Conservation (phyloP, 2,888 invertebrate genomes). For the Trilocha varians region DNA sequence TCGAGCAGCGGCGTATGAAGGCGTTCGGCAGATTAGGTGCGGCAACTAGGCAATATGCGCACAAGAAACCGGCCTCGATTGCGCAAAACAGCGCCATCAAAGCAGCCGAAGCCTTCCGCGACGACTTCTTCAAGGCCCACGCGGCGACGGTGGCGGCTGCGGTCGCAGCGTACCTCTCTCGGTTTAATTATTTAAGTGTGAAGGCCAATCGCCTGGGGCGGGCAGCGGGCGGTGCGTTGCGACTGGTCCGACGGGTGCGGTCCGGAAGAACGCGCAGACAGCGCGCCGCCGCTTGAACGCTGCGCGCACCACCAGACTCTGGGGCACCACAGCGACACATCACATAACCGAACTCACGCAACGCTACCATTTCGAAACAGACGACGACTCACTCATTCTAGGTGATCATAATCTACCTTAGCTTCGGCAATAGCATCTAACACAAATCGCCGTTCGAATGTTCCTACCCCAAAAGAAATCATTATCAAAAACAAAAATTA, state of each 20-base stretch:
- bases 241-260: slow-evolving; percentile 70
- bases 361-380: slow-evolving; percentile 66
- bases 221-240: slow-evolving; percentile 61
- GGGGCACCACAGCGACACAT: slow-evolving; percentile 66
- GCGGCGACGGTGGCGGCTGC: slow-evolving; percentile 25
- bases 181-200: slow-evolving; percentile 67
- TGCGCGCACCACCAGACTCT: slow-evolving; percentile 58
- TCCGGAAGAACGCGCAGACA: slow-evolving; percentile 67
- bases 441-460: slow-evolving; percentile 20
- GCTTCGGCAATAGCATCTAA: slow-evolving; percentile 22
- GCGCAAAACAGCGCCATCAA: slow-evolving; percentile 69
- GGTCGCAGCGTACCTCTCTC: slow-evolving; percentile 48
- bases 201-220: slow-evolving; percentile 72
- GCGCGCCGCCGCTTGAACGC: slow-evolving; percentile 66
- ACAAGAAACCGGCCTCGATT: slow-evolving; percentile 64
- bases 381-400: slow-evolving; percentile 64
- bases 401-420: slow-evolving; percentile 49
- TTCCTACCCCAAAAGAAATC: too few species aligned
- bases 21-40: slow-evolving; percentile 52
- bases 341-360: slow-evolving; percentile 53
- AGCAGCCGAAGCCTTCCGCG: slow-evolving; percentile 66
- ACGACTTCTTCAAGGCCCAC: slow-evolving; percentile 58
- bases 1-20: slow-evolving; percentile 39
- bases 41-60: slow-evolving; percentile 55
- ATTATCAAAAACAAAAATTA: too few species aligned